phyloP scores from a whole-genome alignment of 2,797 vertebrate species.

The Simalia tracyae region DNA sequence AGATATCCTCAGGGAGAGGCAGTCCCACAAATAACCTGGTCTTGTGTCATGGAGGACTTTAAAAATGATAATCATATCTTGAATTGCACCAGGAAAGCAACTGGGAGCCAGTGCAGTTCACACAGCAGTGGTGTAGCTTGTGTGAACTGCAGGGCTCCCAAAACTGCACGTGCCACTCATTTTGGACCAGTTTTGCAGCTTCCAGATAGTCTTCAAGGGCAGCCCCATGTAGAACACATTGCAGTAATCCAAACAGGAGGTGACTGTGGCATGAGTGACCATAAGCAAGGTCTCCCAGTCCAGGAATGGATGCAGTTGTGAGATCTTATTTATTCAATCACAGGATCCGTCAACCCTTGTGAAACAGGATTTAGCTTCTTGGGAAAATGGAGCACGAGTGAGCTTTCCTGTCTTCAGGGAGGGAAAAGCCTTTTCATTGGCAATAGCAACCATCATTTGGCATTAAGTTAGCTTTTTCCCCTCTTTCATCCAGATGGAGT shows the following conservation, averaged over 20 bases:
- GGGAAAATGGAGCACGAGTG: neutral
- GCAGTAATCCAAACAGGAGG: neutral
- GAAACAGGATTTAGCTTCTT: neutral
- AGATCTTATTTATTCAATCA: neutral
- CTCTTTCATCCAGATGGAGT: slow-evolving; percentile 18
- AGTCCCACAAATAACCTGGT: neutral
- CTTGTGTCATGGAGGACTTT: neutral
- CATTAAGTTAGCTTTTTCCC: neutral
- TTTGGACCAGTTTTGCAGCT: neutral
- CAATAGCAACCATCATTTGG: neutral
- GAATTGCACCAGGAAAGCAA: neutral
- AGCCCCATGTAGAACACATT: neutral
- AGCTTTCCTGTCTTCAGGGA: neutral
- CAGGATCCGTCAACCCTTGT: neutral
- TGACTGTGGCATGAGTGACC: neutral
- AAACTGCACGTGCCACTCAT: neutral
- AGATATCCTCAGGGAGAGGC: neutral
- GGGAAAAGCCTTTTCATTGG: slow-evolving; percentile 2
- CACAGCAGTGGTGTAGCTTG: neutral
- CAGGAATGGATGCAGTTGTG: neutral
- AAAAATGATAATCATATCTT: neutral
- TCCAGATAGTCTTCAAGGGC: neutral
- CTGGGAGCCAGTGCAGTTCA: neutral
- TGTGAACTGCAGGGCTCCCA: no score
- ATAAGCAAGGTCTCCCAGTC: neutral